phyloP scores from a whole-genome alignment of 2,888 invertebrate species.

The Orchesella flavescens region DNA sequence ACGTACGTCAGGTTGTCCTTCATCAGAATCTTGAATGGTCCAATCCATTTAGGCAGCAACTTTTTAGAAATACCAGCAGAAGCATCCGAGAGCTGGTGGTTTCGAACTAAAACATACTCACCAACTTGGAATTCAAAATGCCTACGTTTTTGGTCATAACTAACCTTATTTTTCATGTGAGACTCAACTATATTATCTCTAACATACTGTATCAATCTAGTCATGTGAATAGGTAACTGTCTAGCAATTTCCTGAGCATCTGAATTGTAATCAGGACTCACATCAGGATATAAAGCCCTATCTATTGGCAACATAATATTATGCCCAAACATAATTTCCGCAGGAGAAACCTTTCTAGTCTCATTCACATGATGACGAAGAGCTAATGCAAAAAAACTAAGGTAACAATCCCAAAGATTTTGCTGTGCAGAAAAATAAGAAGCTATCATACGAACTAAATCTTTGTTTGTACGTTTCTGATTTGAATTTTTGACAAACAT shows the following conservation, averaged over 20 bases:
- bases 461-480: conserved; percentile 49
- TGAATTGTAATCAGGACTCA: not conserved
- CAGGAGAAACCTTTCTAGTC: conserved; percentile 20
- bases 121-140: conserved; percentile 28
- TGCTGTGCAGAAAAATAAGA: conserved; percentile 12
- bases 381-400: conserved; percentile 31
- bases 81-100: conserved; percentile 27
- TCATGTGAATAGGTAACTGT: not conserved
- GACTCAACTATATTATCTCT: conserved; percentile 19
- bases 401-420: conserved; percentile 14
- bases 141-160: conserved; percentile 26
- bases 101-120: conserved; percentile 37
- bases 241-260: not conserved
- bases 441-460: conserved; percentile 22
- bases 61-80: conserved; percentile 9
- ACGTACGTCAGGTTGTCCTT: not conserved
- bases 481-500: conserved; percentile 42
- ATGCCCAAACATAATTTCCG: conserved; percentile 34
- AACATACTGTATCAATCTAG: conserved; percentile 11
- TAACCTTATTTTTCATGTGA: conserved; percentile 25
- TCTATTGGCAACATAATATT: conserved; percentile 37
- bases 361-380: conserved; percentile 21
- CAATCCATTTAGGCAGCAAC: conserved; percentile 31
- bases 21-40: conserved; percentile 31
- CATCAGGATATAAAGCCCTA: conserved; percentile 11